Conservation (phyloP, 2,113 vertebrate genomes). For the Agelaius tricolor region DNA sequence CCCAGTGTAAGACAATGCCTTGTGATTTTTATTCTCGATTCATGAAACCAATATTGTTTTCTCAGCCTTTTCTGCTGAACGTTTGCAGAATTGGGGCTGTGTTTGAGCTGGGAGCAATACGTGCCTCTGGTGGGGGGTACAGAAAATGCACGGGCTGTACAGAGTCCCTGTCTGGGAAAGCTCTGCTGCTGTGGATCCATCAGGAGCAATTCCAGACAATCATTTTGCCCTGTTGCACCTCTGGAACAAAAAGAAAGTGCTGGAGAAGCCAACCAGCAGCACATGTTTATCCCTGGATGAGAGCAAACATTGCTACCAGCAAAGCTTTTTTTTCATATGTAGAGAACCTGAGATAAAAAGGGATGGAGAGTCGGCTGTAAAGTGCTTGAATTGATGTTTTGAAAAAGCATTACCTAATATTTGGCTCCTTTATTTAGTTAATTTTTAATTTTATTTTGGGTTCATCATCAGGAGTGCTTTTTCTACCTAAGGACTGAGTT, state of each 20-base stretch:
- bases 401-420: background rate
- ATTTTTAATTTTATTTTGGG: background rate
- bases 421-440: background rate
- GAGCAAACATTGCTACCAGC: background rate
- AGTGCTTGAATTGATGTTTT: background rate
- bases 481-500: background rate
- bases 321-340: background rate
- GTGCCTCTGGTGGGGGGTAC: background rate
- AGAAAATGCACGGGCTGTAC: background rate
- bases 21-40: background rate
- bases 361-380: background rate
- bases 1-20: background rate
- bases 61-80: background rate
- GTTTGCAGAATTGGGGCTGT: background rate
- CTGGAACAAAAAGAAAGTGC: slow-evolving; percentile 26
- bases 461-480: background rate
- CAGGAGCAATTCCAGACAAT: background rate
- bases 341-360: background rate
- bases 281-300: background rate
- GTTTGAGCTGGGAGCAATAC: background rate
- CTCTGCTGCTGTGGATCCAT: background rate
- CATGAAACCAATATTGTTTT: background rate
- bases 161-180: background rate
- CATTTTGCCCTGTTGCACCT: background rate
- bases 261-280: background rate